A percentile compares a stretch with the other conserved stretches of the same genome.
These are phyloP conservation scores for Protophormia terraenovae DNA, from an alignment of 2,888 invertebrate genomes.

Conservation along the genomic window DNA sequence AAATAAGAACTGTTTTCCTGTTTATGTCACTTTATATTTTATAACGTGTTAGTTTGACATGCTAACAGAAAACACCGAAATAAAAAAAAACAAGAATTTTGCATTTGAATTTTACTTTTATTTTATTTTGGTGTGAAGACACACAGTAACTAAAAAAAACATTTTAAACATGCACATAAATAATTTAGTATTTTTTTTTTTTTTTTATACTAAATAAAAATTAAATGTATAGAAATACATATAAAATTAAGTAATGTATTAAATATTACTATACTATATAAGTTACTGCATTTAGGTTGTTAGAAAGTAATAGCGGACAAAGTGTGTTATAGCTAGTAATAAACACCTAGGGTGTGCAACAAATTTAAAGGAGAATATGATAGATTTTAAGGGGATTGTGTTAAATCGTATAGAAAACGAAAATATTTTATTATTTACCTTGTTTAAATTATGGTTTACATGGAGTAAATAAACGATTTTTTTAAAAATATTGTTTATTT, in stretches of 20 bases:
- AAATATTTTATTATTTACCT: no score
- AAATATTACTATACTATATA: background rate
- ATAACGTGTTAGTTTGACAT: slow-evolving; percentile 52
- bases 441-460: no score
- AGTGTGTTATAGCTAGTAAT: background rate
- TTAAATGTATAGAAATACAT: background rate
- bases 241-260: background rate
- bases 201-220: background rate
- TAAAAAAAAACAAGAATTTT: slow-evolving; percentile 12
- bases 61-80: background rate
- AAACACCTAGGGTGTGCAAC: no score
- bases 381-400: no score
- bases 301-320: background rate
- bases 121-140: background rate
- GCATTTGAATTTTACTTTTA: background rate
- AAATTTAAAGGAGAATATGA: no score
- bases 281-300: background rate
- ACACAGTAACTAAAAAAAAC: background rate
- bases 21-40: slow-evolving; percentile 47
- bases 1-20: slow-evolving; percentile 19
- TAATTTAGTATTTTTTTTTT: background rate
- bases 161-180: slow-evolving; percentile 23
- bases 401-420: no score
- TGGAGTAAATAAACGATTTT: no score
- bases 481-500: no score